Percentiles rank a stretch among this genome's conserved stretches.
These are phyloP conservation scores for Idaea aversata DNA, from an alignment of 2,888 invertebrate genomes.

Conservation along the genomic window DNA sequence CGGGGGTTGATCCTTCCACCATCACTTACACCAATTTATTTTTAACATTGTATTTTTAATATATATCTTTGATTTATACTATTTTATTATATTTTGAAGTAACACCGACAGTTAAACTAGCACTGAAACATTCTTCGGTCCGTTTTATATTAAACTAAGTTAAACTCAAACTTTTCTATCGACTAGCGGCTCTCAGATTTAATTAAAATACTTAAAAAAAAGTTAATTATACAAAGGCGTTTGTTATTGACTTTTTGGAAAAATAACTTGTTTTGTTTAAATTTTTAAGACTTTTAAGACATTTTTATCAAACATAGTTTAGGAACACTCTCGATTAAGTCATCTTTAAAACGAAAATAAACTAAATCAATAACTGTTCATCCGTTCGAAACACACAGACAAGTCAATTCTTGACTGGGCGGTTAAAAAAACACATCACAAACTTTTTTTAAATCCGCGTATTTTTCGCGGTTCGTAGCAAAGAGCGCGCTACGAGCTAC, in stretches of 20 bases:
- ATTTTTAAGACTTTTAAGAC: too few relatives aligned
- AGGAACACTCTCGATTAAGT: background rate
- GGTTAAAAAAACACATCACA: background rate
- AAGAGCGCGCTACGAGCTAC: constrained; percentile 45
- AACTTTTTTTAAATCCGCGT: constrained; percentile 18
- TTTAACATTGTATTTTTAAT: background rate
- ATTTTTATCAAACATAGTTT: background rate
- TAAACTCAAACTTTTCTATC: background rate
- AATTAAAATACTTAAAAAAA: background rate
- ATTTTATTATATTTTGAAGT: constrained; percentile 14
- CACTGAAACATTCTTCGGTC: constrained; percentile 16
- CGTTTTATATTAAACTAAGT: constrained; percentile 16
- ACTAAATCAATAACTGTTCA: too few relatives aligned
- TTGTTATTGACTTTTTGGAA: too few relatives aligned
- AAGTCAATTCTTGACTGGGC: too few relatives aligned
- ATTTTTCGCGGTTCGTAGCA: constrained; percentile 35
- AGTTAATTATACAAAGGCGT: too few relatives aligned
- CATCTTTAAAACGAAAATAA: too few relatives aligned
- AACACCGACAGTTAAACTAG: too few relatives aligned
- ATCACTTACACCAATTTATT: constrained; percentile 28
- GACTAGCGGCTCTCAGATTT: background rate
- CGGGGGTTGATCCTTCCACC: constrained; percentile 54
- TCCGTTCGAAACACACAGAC: too few relatives aligned
- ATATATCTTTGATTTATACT: constrained; percentile 19
- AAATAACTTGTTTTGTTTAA: too few relatives aligned